Conservation (phyloP, 2,888 invertebrate species). For the Amblyjoppa proteus region DNA sequence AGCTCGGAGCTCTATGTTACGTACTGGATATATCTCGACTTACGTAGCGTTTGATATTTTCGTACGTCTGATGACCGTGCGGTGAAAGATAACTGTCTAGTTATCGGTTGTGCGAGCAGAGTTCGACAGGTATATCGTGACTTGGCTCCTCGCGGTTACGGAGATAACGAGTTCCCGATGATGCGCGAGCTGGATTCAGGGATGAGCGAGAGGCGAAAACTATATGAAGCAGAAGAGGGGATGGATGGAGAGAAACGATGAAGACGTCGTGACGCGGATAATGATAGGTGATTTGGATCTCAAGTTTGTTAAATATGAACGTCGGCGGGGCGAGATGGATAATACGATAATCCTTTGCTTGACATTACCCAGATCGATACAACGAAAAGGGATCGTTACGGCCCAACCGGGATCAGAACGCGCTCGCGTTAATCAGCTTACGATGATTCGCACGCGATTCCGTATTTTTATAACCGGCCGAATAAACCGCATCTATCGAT, state of each 20-base stretch:
- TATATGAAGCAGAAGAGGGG: slow-evolving; percentile 27
- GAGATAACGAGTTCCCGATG: slow-evolving; percentile 46
- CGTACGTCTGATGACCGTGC: slow-evolving; percentile 53
- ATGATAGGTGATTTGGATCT: slow-evolving; percentile 69
- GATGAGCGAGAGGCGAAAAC: slow-evolving; percentile 22
- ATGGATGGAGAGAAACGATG: slow-evolving; percentile 60
- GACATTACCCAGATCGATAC: slow-evolving; percentile 61
- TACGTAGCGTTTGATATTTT: slow-evolving; percentile 55
- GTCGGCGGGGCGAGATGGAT: slow-evolving; percentile 10
- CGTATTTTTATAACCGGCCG: slow-evolving; percentile 4
- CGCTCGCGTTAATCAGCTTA: slow-evolving; percentile 29
- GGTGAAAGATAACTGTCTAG: slow-evolving; percentile 64
- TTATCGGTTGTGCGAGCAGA: slow-evolving; percentile 49
- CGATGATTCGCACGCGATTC: slow-evolving; percentile 47
- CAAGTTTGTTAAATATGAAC: slow-evolving; percentile 68
- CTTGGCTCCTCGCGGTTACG: slow-evolving; percentile 34
- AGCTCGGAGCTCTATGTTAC: not conserved
- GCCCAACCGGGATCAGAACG: not conserved
- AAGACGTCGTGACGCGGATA: slow-evolving; percentile 70
- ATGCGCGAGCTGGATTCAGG: slow-evolving; percentile 32
- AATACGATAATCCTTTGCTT: slow-evolving; percentile 43
- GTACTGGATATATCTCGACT: not conserved
- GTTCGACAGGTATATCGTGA: slow-evolving; percentile 68
- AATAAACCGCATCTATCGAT: too few relatives aligned
- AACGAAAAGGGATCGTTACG: slow-evolving; percentile 29